A percentile compares a stretch with the other conserved stretches of the same genome.
Conservation (phyloP, 2,888 invertebrate genomes). For the Schizaphis graminum region DNA sequence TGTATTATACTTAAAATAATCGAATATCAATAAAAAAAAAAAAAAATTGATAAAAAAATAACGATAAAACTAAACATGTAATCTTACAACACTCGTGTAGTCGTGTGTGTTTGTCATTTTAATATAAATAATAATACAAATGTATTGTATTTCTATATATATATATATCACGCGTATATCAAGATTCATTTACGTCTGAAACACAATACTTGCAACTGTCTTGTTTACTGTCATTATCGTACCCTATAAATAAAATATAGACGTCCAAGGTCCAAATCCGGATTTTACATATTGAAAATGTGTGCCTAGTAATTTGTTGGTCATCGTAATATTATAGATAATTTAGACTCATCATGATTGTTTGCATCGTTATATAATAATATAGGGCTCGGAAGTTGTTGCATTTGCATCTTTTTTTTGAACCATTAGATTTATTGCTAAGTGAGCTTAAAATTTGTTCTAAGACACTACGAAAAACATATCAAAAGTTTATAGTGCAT, state of each 20-base stretch:
- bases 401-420: too few relatives aligned
- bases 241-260: background rate
- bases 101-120: background rate
- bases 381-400: too few relatives aligned
- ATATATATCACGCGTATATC: background rate
- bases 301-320: background rate
- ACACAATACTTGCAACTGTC: background rate
- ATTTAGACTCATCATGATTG: background rate
- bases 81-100: background rate
- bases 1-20: background rate
- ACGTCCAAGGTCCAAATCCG: background rate
- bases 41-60: background rate
- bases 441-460: too few relatives aligned
- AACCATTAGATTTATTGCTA: too few relatives aligned
- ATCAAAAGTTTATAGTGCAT: too few relatives aligned
- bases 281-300: background rate
- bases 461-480: too few relatives aligned
- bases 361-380: background rate
- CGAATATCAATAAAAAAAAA: background rate
- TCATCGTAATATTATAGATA: background rate
- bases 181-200: background rate
- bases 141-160: background rate
- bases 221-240: background rate
- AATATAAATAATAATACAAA: background rate
- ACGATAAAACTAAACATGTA: background rate